These are phyloP conservation scores for Sarcophaga caerulescens DNA, from an alignment of 2,888 invertebrate genomes.

Conservation along the genomic window DNA sequence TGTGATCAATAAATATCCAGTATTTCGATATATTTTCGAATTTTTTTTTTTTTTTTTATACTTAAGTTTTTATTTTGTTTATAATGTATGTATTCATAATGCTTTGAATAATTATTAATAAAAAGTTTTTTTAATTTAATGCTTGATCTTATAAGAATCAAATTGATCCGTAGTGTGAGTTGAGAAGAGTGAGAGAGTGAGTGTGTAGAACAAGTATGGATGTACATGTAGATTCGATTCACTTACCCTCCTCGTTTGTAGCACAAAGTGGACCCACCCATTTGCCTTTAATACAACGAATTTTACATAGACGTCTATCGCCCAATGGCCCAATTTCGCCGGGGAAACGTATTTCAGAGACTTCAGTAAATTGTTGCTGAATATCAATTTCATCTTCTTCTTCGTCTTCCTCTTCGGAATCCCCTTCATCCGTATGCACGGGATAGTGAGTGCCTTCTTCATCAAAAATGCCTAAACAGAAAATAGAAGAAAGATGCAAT, in stretches of 20 bases:
- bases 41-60: constrained; percentile 51
- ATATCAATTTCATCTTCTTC: constrained; percentile 80
- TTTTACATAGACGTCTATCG: constrained; percentile 89
- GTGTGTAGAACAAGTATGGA: constrained; percentile 40
- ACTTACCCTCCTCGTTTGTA: constrained; percentile 86
- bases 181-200: constrained; percentile 34
- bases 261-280: constrained; percentile 93
- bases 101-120: neutral
- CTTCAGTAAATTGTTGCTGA: constrained; percentile 80
- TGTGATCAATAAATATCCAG: constrained; percentile 22
- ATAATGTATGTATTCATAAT: constrained; percentile 5
- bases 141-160: constrained; percentile 54
- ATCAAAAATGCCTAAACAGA: constrained; percentile 76
- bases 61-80: neutral
- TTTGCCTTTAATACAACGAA: constrained; percentile 91
- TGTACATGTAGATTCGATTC: constrained; percentile 64
- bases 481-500: no score
- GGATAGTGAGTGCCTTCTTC: constrained; percentile 80
- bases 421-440: constrained; percentile 78
- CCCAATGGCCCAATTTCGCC: constrained; percentile 88
- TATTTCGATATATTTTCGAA: neutral
- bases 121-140: constrained; percentile 14
- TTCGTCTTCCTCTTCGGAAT: constrained; percentile 79
- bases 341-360: constrained; percentile 84
- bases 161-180: constrained; percentile 25